Percentiles rank a stretch among this genome's conserved stretches.
Evolutionary conservation across 2,888 invertebrate genomes (phyloP).

Genomic region (Plebejus melissa): DNA sequence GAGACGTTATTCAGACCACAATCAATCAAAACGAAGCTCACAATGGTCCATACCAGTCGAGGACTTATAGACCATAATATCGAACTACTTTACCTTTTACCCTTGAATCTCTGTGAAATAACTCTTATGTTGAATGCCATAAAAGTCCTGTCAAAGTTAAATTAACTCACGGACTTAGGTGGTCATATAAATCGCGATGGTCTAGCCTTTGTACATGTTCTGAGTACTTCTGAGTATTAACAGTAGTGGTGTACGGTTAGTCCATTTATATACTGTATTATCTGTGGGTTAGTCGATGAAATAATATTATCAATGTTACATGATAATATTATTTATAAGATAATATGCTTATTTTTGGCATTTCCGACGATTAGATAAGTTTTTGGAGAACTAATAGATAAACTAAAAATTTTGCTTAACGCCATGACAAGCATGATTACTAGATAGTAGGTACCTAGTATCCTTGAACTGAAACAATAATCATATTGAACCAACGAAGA

Average conservation of each 20-base stretch:
- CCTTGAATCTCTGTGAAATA: background rate
- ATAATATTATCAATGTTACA: too few species aligned
- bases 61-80: background rate
- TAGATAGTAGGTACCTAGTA: too few species aligned
- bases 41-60: conserved; percentile 1
- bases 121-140: background rate
- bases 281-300: too few species aligned
- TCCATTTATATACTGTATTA: too few species aligned
- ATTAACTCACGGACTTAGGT: background rate
- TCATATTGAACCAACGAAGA: too few species aligned
- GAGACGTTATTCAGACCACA: conserved; percentile 4
- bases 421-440: too few species aligned
- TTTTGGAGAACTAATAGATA: too few species aligned
- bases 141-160: background rate
- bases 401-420: too few species aligned
- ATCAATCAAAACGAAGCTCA: conserved; percentile 9
- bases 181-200: conserved; percentile 11
- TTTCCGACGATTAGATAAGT: too few species aligned
- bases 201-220: conserved; percentile 18
- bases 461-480: too few species aligned
- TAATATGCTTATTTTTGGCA: too few species aligned
- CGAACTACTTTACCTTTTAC: background rate
- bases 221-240: conserved; percentile 15
- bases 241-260: background rate
- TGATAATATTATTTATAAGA: too few species aligned